phyloP scores from a whole-genome alignment of 2,797 vertebrate species.

The Rachycentron canadum region DNA sequence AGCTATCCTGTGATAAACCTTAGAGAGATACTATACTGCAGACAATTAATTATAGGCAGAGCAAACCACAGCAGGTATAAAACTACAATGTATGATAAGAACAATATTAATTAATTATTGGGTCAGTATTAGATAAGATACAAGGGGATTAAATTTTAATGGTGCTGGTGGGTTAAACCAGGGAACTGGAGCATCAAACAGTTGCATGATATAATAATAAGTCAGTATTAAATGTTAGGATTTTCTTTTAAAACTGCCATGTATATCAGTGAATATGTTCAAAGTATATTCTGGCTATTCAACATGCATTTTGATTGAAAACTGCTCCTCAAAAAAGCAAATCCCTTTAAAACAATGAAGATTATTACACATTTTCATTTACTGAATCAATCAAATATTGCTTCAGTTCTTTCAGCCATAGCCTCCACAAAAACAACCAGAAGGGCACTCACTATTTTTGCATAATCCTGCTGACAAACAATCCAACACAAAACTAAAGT shows the following conservation, averaged over 20 bases:
- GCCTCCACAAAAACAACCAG: too few relatives aligned
- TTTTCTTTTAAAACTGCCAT: too few relatives aligned
- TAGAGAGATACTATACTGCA: not conserved
- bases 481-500: too few relatives aligned
- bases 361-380: too few relatives aligned
- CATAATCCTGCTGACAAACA: too few relatives aligned
- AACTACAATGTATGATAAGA: conserved; percentile 19
- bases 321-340: too few relatives aligned
- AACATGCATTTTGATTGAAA: not conserved
- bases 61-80: not conserved
- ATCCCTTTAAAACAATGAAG: too few relatives aligned
- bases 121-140: conserved; percentile 13
- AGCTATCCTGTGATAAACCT: not conserved
- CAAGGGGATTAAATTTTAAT: conserved; percentile 34
- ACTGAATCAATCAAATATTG: too few relatives aligned
- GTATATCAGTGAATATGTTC: not conserved
- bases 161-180: conserved; percentile 27
- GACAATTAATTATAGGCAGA: conserved; percentile 4
- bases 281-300: not conserved
- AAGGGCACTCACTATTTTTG: too few relatives aligned
- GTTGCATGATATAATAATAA: too few relatives aligned
- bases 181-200: conserved; percentile 10
- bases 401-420: too few relatives aligned
- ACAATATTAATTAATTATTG: conserved; percentile 30
- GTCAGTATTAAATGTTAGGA: too few relatives aligned